Conservation (phyloP, 2,113 vertebrate species). For the Oryzias woworae region DNA sequence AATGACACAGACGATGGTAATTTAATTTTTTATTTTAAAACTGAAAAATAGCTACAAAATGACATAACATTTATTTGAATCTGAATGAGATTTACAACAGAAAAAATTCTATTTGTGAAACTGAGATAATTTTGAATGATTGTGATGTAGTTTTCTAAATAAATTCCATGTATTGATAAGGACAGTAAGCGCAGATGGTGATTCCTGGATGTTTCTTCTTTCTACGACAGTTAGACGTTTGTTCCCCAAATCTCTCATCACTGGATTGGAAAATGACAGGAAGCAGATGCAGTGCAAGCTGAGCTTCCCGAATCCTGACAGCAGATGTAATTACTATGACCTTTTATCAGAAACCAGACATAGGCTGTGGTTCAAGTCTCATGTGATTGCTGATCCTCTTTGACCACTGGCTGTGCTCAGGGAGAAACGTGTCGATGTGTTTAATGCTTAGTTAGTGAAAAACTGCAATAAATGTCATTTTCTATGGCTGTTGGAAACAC, state of each 20-base stretch:
- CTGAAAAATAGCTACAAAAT: too few relatives aligned
- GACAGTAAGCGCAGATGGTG: constrained; percentile 28
- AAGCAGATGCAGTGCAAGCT: constrained; percentile 14
- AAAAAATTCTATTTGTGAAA: too few relatives aligned
- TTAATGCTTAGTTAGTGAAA: constrained; percentile 5
- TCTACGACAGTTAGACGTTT: constrained; percentile 18
- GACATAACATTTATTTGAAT: too few relatives aligned
- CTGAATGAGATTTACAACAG: too few relatives aligned
- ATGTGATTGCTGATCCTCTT: not conserved
- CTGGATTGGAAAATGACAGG: constrained; percentile 35
- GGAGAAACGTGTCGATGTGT: not conserved
- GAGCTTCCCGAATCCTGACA: constrained; percentile 18
- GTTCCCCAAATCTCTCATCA: not conserved
- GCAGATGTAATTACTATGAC: constrained; percentile 21
- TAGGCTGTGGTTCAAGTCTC: constrained; percentile 1
- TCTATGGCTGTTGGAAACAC: not conserved
- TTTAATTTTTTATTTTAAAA: too few relatives aligned
- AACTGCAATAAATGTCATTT: constrained; percentile 7
- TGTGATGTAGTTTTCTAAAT: not conserved
- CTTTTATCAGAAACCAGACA: constrained; percentile 16
- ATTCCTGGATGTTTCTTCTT: constrained; percentile 5
- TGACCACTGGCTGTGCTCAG: not conserved
- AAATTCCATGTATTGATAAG: not conserved
- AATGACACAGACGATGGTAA: too few relatives aligned
- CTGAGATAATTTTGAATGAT: not conserved